These are phyloP conservation scores for Chaenogobius annularis DNA, from an alignment of 2,113 vertebrate species.

Conservation along the genomic window DNA sequence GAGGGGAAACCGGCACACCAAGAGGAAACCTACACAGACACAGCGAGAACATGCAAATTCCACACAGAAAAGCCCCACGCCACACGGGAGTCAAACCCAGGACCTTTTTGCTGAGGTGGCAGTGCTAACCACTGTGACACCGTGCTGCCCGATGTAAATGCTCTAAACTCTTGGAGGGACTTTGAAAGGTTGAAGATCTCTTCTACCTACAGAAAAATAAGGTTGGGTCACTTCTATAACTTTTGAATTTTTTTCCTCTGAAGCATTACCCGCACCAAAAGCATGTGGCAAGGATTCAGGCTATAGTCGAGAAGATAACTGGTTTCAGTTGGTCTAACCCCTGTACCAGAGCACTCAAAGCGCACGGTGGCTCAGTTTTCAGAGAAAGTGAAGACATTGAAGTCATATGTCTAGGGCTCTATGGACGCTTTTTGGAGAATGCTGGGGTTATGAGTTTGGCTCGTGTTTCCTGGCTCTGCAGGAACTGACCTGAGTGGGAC, in stretches of 20 bases:
- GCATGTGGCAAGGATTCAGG: slow-evolving; percentile 21
- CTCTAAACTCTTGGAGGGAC: no score
- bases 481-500: slow-evolving; percentile 68
- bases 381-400: slow-evolving; percentile 54
- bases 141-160: no score
- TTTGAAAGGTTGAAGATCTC: no score
- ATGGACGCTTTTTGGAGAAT: slow-evolving; percentile 51
- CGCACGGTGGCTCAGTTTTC: slow-evolving; percentile 36
- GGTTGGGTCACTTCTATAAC: neutral
- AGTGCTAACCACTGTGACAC: no score
- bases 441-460: slow-evolving; percentile 67
- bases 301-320: slow-evolving; percentile 53
- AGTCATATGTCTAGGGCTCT: slow-evolving; percentile 57
- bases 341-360: slow-evolving; percentile 36
- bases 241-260: slow-evolving; percentile 32
- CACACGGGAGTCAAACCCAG: no score
- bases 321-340: slow-evolving; percentile 43
- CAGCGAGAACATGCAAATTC: no score
- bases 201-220: neutral
- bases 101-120: no score
- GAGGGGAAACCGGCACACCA: no score
- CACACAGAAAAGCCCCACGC: no score
- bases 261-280: slow-evolving; percentile 42
- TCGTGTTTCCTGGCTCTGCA: slow-evolving; percentile 72
- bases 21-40: no score